Evolutionary conservation across 2,888 invertebrate genomes (phyloP).

Genomic region (Temnothorax ravouxi): DNA sequence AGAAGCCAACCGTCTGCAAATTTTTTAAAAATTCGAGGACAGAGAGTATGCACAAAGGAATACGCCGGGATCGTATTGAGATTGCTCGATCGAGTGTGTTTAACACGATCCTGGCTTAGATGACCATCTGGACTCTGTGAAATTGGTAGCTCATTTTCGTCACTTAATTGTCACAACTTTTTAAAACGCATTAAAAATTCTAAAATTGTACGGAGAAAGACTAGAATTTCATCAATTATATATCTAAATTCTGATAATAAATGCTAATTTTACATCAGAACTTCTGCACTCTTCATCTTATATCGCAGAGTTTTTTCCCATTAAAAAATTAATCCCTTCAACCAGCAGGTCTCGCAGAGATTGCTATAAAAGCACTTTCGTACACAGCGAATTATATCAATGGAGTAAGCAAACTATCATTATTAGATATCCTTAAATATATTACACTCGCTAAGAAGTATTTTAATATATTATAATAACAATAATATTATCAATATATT

Average conservation of each 20-base stretch:
- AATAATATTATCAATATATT: background rate
- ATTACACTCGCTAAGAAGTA: background rate
- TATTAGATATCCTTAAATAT: no score
- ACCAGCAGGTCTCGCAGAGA: no score
- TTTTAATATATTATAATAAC: background rate
- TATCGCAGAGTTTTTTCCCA: no score
- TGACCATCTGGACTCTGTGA: constrained; percentile 76
- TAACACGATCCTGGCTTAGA: constrained; percentile 68
- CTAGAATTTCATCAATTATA: background rate
- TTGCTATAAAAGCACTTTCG: no score
- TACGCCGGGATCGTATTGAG: constrained; percentile 34
- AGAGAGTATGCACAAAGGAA: constrained; percentile 39
- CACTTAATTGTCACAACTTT: constrained; percentile 3
- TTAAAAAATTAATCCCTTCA: no score
- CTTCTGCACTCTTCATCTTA: no score
- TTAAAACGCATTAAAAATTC: no score
- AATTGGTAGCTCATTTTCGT: background rate
- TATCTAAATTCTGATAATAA: no score
- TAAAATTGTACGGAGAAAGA: background rate
- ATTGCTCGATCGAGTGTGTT: constrained; percentile 69
- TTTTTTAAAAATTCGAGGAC: constrained; percentile 69
- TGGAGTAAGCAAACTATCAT: no score
- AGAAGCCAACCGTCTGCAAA: constrained; percentile 62
- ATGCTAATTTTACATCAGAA: no score
- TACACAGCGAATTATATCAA: no score